Evolutionary conservation across 2,888 invertebrate species (phyloP), one percentile per base, ranked within the genome.

Genomic region (Metellina segmentata): DNA sequence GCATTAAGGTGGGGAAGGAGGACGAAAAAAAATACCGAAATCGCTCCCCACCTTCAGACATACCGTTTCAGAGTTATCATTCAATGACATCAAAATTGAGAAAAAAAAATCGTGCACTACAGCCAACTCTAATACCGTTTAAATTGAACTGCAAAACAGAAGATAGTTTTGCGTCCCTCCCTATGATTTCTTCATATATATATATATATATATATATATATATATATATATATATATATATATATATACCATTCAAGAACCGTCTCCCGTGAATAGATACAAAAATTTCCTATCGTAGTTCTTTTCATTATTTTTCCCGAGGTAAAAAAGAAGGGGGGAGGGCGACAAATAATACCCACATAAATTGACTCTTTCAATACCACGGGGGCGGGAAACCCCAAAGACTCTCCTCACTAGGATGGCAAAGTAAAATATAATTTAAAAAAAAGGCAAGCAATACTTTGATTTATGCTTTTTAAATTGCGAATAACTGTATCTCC

Each of bases 131-230:
- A 89, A 89, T 89, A 85, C 89, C 72, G 72, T 89, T 89, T 89
- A 85, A 89, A 89, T 89, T 89, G 89, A 89, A 89, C 89, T 89
- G 89, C 71, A 85, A 89, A 89, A 89, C 78, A 89, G 71, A 85
- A 79, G 69, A 89, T 61, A 72, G n/a, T 70, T 74, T 69, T 72
- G 7, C 20, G 19, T 20, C 19, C n/a, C 78, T 52, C 34, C 70
- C 52, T 78, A 49, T 61, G 52, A 48, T 34, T 49, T 77, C 51
- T 49, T 77, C 11, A 77, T 77, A 48, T 48, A 48, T 61, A 61
- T 61, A 61, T 48, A 48, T 61, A 61, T 61, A 34, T 34, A 34
- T 34, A 34, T 34, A 34, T 34, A 34, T 34, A 34, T 34, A 34
- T 34, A 34, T 34, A 77, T 77, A 48, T 48, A 48, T 61, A 61